Evolutionary conservation across 2,888 invertebrate species (phyloP).

Genomic region (Cotesia congregata): DNA sequence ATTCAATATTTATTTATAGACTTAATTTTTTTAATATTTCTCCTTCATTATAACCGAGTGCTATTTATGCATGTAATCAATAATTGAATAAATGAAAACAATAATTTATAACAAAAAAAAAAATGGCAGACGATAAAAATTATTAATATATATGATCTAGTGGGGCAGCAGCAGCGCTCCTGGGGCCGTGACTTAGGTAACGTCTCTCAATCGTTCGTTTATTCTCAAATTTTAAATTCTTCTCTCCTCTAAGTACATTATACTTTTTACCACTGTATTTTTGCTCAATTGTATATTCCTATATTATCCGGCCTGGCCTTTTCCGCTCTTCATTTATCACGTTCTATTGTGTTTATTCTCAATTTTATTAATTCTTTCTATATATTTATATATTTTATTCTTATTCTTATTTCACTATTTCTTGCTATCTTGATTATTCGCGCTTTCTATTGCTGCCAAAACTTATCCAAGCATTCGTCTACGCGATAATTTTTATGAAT

Average conservation of each 20-base stretch:
- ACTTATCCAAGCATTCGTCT: neutral
- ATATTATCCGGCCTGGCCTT: slow-evolving; percentile 51
- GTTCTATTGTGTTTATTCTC: slow-evolving; percentile 37
- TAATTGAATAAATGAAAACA: slow-evolving; percentile 39
- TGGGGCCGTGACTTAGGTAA: slow-evolving; percentile 77
- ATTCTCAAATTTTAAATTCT: slow-evolving; percentile 47
- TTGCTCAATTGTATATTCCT: slow-evolving; percentile 47
- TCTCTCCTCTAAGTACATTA: slow-evolving; percentile 58
- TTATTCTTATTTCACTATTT: slow-evolving; percentile 50
- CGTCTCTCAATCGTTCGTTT: slow-evolving; percentile 69
- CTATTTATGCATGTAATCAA: slow-evolving; percentile 21
- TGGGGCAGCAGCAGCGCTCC: slow-evolving; percentile 76
- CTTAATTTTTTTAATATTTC: slow-evolving; percentile 5
- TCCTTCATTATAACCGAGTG: neutral
- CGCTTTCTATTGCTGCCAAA: slow-evolving; percentile 36
- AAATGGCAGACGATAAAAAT: slow-evolving; percentile 66
- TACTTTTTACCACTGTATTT: slow-evolving; percentile 38
- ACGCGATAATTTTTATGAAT: neutral
- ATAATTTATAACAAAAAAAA: slow-evolving; percentile 47
- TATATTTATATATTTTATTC: slow-evolving; percentile 50
- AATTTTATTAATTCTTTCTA: slow-evolving; percentile 40
- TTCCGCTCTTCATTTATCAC: slow-evolving; percentile 47
- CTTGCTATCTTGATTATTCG: slow-evolving; percentile 51
- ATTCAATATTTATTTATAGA: neutral
- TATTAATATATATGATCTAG: slow-evolving; percentile 72